Evolutionary conservation across 2,797 vertebrate species (phyloP).

Genomic region (Macropodus opercularis): DNA sequence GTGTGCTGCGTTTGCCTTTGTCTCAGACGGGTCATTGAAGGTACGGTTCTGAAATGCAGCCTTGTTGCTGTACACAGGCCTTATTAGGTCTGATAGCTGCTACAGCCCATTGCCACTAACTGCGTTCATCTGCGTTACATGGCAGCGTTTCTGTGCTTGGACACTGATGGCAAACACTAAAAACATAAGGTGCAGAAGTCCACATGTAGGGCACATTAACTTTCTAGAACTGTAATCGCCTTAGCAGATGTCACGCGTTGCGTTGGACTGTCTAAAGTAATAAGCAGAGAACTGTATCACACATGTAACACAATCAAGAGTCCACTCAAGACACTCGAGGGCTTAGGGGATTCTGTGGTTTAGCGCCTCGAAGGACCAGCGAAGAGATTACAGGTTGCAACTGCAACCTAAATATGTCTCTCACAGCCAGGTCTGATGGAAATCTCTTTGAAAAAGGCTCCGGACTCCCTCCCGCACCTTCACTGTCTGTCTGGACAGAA

Average conservation of each 20-base stretch:
- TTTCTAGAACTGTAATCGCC: slow-evolving; percentile 10
- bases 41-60: too few relatives aligned
- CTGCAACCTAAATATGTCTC: slow-evolving; percentile 30
- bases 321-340: slow-evolving; percentile 23
- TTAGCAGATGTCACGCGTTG: not conserved
- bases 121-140: not conserved
- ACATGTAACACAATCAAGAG: slow-evolving; percentile 2
- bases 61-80: too few relatives aligned
- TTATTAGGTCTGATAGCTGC: not conserved
- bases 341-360: slow-evolving; percentile 21
- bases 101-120: not conserved
- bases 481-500: slow-evolving; percentile 46
- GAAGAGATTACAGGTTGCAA: slow-evolving; percentile 12
- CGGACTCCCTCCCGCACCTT: slow-evolving; percentile 34
- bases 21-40: not conserved
- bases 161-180: not conserved
- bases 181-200: not conserved
- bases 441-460: slow-evolving; percentile 39
- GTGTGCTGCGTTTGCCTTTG: too few relatives aligned
- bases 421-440: slow-evolving; percentile 39
- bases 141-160: not conserved
- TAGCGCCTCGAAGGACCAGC: slow-evolving; percentile 1
- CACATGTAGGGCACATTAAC: not conserved
- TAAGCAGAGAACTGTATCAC: slow-evolving; percentile 3
- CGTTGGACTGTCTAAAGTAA: not conserved